Conservation (phyloP, 2,888 invertebrate genomes). For the Drosophila cracens region DNA sequence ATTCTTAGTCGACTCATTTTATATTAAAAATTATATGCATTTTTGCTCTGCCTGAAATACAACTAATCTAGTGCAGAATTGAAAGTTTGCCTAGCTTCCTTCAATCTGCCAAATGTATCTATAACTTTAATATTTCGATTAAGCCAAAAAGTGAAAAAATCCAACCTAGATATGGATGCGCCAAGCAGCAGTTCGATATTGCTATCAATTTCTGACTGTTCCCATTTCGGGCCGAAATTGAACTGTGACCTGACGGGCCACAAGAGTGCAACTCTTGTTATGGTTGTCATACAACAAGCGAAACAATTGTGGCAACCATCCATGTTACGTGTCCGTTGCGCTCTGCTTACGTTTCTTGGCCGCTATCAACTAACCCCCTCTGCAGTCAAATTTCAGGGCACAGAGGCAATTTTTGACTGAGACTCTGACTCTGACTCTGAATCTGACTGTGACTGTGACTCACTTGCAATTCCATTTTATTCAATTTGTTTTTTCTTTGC, state of each 20-base stretch:
- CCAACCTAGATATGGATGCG: neutral
- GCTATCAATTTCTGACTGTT: conserved; percentile 32
- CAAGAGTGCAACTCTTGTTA: conserved; percentile 44
- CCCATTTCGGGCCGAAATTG: conserved; percentile 56
- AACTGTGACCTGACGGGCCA: conserved; percentile 72
- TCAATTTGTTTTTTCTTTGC: conserved; percentile 31
- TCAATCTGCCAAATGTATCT: neutral
- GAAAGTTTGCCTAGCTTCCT: neutral
- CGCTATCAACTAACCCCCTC: neutral
- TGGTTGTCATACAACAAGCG: conserved; percentile 44
- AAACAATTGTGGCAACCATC: conserved; percentile 55
- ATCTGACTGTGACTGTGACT: conserved; percentile 21
- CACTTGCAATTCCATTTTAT: conserved; percentile 58
- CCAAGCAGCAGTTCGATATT: conserved; percentile 8
- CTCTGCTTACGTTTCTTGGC: conserved; percentile 56
- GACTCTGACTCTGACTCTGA: conserved; percentile 3
- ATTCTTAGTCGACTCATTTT: neutral
- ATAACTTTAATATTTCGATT: neutral
- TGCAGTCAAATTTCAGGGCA: conserved; percentile 1
- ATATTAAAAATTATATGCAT: neutral
- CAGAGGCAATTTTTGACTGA: conserved; percentile 12
- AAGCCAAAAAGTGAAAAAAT: neutral
- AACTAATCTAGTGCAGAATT: neutral
- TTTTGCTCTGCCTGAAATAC: neutral
- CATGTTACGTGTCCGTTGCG: conserved; percentile 67